Conservation (phyloP, 2,888 invertebrate species). For the Ametastegia equiseti region DNA sequence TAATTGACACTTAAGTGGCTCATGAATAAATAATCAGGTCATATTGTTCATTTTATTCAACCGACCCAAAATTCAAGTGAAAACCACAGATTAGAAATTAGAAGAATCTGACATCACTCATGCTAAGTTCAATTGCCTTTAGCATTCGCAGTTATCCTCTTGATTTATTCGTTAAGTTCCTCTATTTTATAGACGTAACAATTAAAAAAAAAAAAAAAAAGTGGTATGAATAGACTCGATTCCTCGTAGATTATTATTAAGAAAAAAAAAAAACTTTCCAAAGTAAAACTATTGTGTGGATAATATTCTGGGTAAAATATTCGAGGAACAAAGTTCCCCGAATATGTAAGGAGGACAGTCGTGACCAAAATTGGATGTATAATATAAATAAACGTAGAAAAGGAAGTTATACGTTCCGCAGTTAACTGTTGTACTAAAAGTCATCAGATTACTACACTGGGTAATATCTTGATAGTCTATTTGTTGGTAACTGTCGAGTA, state of each 20-base stretch:
- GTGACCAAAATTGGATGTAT: constrained; percentile 15
- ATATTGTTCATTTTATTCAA: too few species aligned
- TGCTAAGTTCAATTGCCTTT: too few species aligned
- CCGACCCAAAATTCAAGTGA: too few species aligned
- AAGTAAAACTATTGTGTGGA: not conserved
- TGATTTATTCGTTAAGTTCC: too few species aligned
- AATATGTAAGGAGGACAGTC: not conserved
- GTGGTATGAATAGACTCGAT: not conserved
- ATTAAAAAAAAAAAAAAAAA: too few species aligned
- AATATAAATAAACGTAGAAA: constrained; percentile 5
- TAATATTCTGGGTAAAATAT: not conserved
- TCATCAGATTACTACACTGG: constrained; percentile 15
- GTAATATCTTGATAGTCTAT: constrained; percentile 26
- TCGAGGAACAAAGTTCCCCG: not conserved
- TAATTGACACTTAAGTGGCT: too few species aligned
- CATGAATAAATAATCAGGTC: too few species aligned
- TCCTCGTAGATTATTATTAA: not conserved
- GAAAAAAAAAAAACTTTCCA: not conserved
- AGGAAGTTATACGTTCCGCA: constrained; percentile 5
- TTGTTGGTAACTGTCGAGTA: constrained; percentile 13
- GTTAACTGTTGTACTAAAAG: not conserved
- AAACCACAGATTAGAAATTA: too few species aligned
- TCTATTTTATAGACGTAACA: too few species aligned
- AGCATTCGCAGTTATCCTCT: too few species aligned
- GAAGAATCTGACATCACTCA: too few species aligned